A percentile compares a stretch with the other conserved stretches of the same genome.
Conservation (phyloP, 2,888 invertebrate species). For the Vesta saturnalis region DNA sequence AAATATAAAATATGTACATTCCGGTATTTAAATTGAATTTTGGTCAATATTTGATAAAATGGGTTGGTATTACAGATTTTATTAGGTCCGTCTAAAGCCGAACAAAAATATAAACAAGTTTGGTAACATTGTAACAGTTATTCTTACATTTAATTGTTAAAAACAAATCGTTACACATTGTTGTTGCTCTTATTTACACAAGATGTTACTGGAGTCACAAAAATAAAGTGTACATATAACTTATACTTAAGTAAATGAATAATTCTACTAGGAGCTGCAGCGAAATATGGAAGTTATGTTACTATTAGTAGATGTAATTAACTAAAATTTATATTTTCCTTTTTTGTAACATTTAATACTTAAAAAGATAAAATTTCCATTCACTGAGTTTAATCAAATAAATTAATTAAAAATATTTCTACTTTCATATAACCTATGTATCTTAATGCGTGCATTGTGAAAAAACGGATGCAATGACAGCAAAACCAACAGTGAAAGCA, state of each 20-base stretch:
- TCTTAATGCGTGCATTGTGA: constrained; percentile 33
- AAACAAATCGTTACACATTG: constrained; percentile 1
- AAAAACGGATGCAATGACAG: constrained; percentile 49
- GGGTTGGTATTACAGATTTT: constrained; percentile 17
- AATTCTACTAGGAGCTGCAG: constrained; percentile 42
- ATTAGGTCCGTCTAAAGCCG: constrained; percentile 23
- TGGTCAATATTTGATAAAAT: too few species aligned
- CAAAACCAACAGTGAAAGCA: constrained; percentile 45
- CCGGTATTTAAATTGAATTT: too few species aligned
- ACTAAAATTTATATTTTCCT: constrained; percentile 6
- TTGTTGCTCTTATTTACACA: constrained; percentile 21
- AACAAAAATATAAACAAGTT: constrained; percentile 35
- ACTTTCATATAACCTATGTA: constrained; percentile 18
- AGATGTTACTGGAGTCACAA: constrained; percentile 12
- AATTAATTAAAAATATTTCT: constrained; percentile 38
- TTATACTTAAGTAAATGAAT: constrained; percentile 32
- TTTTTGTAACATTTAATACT: constrained; percentile 26
- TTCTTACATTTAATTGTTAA: constrained; percentile 21
- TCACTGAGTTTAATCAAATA: constrained; percentile 34
- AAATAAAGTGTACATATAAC: constrained; percentile 26
- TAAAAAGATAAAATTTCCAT: constrained; percentile 15
- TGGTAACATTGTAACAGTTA: constrained; percentile 35
- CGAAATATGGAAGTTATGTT: constrained; percentile 21
- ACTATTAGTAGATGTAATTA: constrained; percentile 19
- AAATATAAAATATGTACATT: too few species aligned